These are phyloP conservation scores for Ranitomeya variabilis DNA, from an alignment of 2,113 vertebrate genomes.

Conservation along the genomic window DNA sequence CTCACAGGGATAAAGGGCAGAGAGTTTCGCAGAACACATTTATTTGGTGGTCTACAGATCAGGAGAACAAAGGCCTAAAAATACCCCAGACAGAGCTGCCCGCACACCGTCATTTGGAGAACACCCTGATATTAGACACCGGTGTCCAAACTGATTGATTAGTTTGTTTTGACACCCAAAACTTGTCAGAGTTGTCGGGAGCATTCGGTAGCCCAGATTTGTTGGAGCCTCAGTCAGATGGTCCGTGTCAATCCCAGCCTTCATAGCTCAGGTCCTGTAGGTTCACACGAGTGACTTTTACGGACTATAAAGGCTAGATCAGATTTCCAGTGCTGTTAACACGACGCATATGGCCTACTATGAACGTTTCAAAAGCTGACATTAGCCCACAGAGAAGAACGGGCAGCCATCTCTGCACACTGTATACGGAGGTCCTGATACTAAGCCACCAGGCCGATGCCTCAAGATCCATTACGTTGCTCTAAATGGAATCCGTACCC, in stretches of 20 bases:
- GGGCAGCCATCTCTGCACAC: neutral
- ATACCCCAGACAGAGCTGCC: neutral
- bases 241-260: slow-evolving; percentile 7
- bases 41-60: neutral
- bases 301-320: neutral
- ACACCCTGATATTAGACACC: slow-evolving; percentile 35
- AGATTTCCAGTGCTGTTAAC: slow-evolving; percentile 10
- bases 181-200: neutral
- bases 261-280: neutral
- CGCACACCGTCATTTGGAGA: neutral
- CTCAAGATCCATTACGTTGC: neutral
- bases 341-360: slow-evolving; percentile 5
- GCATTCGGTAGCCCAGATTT: slow-evolving; percentile 9
- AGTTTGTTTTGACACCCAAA: slow-evolving; percentile 48
- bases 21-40: neutral
- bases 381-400: slow-evolving; percentile 28
- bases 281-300: slow-evolving; percentile 30
- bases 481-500: too few species aligned
- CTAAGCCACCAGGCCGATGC: neutral
- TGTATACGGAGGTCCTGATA: neutral
- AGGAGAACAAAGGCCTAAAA: neutral
- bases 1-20: neutral
- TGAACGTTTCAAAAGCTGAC: slow-evolving; percentile 5
- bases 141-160: neutral
- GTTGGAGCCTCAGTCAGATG: slow-evolving; percentile 4